Percentiles rank a stretch among this genome's conserved stretches.
phyloP scores from a whole-genome alignment of 2,888 invertebrate genomes.

The Blastobasis lacticolella region DNA sequence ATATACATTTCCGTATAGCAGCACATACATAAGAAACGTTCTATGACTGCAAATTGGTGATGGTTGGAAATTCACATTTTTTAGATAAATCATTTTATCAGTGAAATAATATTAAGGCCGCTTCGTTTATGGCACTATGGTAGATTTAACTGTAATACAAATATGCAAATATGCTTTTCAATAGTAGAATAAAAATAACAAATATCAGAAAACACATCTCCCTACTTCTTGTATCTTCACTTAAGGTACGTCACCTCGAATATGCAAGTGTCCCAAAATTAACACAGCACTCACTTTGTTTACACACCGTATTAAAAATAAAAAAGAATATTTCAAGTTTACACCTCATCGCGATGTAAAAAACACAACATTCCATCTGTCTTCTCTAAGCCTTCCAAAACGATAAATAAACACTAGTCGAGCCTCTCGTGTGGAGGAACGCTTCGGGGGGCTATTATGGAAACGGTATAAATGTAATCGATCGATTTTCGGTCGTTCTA shows the following conservation, averaged over 20 bases:
- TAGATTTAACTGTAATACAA: too few species aligned
- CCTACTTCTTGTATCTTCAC: neutral
- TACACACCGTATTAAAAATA: conserved; percentile 41
- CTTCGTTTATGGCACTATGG: too few species aligned
- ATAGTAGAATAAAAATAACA: too few species aligned
- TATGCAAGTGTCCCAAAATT: conserved; percentile 28
- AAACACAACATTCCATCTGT: conserved; percentile 69
- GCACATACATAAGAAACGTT: neutral
- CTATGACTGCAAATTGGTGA: neutral
- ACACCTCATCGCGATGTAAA: conserved; percentile 57
- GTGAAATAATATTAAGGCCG: too few species aligned
- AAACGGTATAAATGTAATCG: neutral
- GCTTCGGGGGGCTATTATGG: conserved; percentile 34
- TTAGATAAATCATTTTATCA: too few species aligned
- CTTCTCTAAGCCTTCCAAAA: conserved; percentile 68
- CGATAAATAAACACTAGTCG: conserved; percentile 71
- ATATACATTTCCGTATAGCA: conserved; percentile 14
- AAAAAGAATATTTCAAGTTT: conserved; percentile 53
- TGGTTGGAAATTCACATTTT: too few species aligned
- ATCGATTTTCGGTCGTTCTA: conserved; percentile 4
- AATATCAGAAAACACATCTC: too few species aligned
- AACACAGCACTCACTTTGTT: conserved; percentile 35
- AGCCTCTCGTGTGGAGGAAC: conserved; percentile 48
- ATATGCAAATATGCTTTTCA: too few species aligned
- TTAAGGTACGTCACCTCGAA: neutral